Base-by-base conservation (phyloP, 2,113 vertebrate genomes). In the Loxodonta africana region DNA sequence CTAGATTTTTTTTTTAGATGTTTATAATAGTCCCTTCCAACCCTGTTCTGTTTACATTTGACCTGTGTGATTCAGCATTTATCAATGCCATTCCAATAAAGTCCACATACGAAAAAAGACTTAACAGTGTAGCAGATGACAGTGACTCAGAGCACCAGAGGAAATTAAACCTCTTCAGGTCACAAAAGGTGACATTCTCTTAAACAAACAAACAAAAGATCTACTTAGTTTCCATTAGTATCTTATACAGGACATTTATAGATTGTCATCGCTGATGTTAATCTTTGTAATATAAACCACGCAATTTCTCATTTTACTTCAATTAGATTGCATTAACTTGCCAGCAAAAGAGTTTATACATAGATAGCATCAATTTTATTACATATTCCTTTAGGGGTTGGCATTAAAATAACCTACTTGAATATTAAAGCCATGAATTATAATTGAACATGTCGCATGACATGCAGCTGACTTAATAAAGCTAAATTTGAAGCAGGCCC, bases 121-220 rank as follows among this genome's bases (percentile, higher is more conserved):
- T 78, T 83, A 28, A 77, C 46, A 92, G 25, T 33, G 17, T 83
- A 88, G 2, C 57, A 77, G n/a, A 96, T 85, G 73, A 73, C 28
- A 97, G 26, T 12, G 28, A 67, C 77, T 53, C 3, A 44, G 2
- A 88, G 90, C 69, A 78, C 26, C 17, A 89, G 67, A 33, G 88
- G 86, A 97, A 94, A 97, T 97, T 92, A 95, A 97, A 93, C 85
- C 62, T 63, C 77, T 84, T 63, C 5, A 69, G 88, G 88, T 94
- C 44, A 95, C 62, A 62, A 93, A 94, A 96, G 41, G 14, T 86
- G 25, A 4, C 81, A 90, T 62, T 93, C 11, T 80, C 41, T 96
- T 96, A 93, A 92, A 77, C 83, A 95, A 88, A 85, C 33, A 90
- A 94, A 92, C 33, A 69, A 44, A 85, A 76, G 8, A 92, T 62